These are phyloP conservation scores for Salvelinus sp. DNA, from an alignment of 2,113 vertebrate species.

Conservation along the genomic window DNA sequence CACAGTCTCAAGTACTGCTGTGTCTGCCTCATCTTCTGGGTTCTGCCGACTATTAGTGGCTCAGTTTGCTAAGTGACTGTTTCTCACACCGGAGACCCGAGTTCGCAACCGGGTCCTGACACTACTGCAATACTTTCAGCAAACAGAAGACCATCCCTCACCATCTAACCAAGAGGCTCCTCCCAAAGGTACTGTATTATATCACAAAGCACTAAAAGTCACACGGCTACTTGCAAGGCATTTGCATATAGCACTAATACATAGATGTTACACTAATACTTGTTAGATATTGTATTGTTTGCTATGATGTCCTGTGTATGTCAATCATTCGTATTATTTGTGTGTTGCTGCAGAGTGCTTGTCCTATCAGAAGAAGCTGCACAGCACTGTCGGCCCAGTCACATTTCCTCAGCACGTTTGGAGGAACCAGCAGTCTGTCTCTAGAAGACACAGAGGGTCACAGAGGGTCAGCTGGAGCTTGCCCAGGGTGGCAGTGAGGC, in stretches of 20 bases:
- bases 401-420: conserved; percentile 79
- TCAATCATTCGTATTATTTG: neutral
- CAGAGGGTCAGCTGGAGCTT: conserved; percentile 75
- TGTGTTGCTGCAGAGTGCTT: conserved; percentile 60
- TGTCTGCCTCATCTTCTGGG: no score
- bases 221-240: no score
- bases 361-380: conserved; percentile 78
- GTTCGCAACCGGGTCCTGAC: no score
- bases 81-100: no score
- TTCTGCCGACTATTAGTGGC: no score
- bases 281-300: neutral
- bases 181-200: conserved; percentile 10
- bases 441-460: conserved; percentile 76
- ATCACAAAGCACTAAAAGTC: neutral
- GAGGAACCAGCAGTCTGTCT: conserved; percentile 73
- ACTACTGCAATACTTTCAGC: conserved; percentile 60
- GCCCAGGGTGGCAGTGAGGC: conserved; percentile 19
- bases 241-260: no score
- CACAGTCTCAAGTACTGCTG: no score
- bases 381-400: conserved; percentile 77
- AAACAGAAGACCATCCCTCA: conserved; percentile 44
- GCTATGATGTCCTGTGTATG: no score
- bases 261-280: neutral
- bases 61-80: no score
- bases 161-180: conserved; percentile 14